Percentiles rank a stretch among this genome's conserved stretches.
phyloP scores from a whole-genome alignment of 2,113 vertebrate species.

The Sterrhoptilus dennistouni region DNA sequence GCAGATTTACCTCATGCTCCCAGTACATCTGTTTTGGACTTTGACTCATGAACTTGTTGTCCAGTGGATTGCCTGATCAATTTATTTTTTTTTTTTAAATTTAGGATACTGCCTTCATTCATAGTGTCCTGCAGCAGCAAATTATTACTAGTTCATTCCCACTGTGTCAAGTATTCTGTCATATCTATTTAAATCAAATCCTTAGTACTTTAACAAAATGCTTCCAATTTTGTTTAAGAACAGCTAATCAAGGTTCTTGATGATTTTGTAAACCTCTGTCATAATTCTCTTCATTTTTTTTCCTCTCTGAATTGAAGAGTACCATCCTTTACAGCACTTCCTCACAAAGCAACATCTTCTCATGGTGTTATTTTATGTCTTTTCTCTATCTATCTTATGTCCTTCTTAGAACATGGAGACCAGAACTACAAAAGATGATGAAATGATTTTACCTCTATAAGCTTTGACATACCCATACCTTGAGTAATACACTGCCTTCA shows the following conservation, averaged over 20 bases:
- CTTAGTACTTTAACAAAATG: background rate
- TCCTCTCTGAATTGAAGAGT: background rate
- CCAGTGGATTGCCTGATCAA: background rate
- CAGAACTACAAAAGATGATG: background rate
- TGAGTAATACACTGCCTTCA: background rate
- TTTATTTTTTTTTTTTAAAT: background rate
- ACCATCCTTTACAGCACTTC: fast-evolving
- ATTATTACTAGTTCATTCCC: background rate
- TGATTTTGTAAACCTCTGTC: background rate
- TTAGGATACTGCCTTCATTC: background rate
- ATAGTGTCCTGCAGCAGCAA: background rate
- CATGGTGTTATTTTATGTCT: background rate
- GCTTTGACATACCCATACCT: background rate
- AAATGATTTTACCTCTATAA: background rate
- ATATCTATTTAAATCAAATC: background rate
- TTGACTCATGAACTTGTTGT: background rate
- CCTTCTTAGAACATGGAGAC: background rate
- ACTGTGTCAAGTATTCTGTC: background rate
- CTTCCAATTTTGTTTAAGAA: background rate
- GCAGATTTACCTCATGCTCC: background rate
- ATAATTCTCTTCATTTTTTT: background rate
- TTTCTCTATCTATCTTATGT: background rate
- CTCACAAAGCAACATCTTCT: background rate
- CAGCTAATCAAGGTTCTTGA: background rate
- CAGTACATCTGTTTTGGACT: background rate